These are phyloP conservation scores for Euwallacea similis DNA, from an alignment of 1,140 invertebrate species.

Conservation along the genomic window DNA sequence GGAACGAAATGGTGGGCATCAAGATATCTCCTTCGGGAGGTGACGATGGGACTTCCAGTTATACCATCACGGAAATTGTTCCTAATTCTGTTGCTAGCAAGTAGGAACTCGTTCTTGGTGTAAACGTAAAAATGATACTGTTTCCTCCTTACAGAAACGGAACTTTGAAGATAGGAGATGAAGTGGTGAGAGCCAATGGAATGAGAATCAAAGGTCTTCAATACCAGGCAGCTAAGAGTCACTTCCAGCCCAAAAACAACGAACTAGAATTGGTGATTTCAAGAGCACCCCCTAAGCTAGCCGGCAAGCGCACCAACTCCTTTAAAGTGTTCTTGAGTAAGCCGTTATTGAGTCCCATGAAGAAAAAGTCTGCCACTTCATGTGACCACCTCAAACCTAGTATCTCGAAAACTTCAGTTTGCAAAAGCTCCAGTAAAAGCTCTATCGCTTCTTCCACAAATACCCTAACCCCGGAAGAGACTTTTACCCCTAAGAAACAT, in stretches of 20 bases:
- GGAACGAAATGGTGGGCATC: slow-evolving; percentile 60
- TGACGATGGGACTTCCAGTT: slow-evolving; percentile 56
- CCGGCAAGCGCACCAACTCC: slow-evolving; percentile 31
- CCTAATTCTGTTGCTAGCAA: slow-evolving; percentile 61
- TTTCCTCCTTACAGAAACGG: slow-evolving; percentile 64
- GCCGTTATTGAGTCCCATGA: slow-evolving; percentile 8
- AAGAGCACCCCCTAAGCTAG: slow-evolving; percentile 14
- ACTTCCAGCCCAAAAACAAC: slow-evolving; percentile 42
- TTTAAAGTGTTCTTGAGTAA: slow-evolving; percentile 28
- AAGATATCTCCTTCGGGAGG: slow-evolving; percentile 59
- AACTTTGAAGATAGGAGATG: slow-evolving; percentile 75
- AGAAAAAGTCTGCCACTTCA: slow-evolving; percentile 14
- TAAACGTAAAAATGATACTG: neutral
- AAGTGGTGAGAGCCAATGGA: slow-evolving; percentile 84
- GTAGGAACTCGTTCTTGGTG: slow-evolving; percentile 47
- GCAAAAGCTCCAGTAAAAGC: slow-evolving; percentile 7
- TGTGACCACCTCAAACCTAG: neutral
- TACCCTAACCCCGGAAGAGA: neutral
- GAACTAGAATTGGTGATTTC: slow-evolving; percentile 48
- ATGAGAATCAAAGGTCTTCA: slow-evolving; percentile 72
- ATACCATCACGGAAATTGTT: slow-evolving; percentile 63
- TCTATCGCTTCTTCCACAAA: neutral
- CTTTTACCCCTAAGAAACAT: neutral
- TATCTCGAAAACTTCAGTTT: neutral
- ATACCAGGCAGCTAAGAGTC: slow-evolving; percentile 55